These are phyloP conservation scores for Coecobrya sp. DNA, from an alignment of 2,888 invertebrate genomes.

Conservation along the genomic window DNA sequence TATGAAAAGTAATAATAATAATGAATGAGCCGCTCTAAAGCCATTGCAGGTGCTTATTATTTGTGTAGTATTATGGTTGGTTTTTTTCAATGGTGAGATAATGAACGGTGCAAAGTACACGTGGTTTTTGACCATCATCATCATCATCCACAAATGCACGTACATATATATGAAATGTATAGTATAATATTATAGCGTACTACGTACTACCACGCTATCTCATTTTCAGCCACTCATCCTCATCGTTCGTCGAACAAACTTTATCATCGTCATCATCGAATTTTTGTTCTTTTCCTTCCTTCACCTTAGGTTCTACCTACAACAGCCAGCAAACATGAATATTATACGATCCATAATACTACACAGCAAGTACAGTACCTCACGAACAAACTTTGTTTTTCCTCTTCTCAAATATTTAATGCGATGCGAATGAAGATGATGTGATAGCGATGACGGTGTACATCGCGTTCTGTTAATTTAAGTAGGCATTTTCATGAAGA, in stretches of 20 bases:
- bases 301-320: neutral
- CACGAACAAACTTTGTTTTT: constrained; percentile 44
- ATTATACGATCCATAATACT: too few relatives aligned
- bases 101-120: constrained; percentile 75
- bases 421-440: neutral
- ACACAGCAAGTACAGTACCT: neutral
- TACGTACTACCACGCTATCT: neutral
- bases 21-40: too few relatives aligned
- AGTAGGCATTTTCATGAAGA: constrained; percentile 31
- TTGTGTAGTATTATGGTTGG: neutral
- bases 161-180: neutral
- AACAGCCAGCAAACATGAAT: neutral
- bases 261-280: constrained; percentile 30
- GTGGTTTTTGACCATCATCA: constrained; percentile 73
- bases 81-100: constrained; percentile 15
- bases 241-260: neutral
- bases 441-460: neutral
- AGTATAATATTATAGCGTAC: neutral
- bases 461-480: constrained; percentile 31
- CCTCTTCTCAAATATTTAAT: constrained; percentile 31
- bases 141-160: neutral
- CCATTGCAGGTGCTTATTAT: too few relatives aligned
- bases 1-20: too few relatives aligned
- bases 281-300: constrained; percentile 48
- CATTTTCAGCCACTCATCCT: constrained; percentile 34